Evolutionary conservation across 2,797 vertebrate genomes (phyloP).

Genomic region (Pteronotus mesoamericanus): DNA sequence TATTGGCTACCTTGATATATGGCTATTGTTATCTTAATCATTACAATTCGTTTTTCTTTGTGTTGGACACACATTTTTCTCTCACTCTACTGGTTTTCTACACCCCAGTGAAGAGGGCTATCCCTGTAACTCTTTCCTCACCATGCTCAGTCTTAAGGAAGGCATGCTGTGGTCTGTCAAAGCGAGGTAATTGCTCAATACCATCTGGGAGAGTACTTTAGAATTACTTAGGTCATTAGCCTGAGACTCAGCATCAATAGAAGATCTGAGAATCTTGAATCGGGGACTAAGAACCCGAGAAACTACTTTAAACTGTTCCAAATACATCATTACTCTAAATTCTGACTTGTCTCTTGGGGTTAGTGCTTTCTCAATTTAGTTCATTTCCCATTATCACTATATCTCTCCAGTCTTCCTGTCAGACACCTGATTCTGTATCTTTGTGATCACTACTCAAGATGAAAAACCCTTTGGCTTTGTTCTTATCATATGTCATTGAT

Average conservation of each 20-base stretch:
- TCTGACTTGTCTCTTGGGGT: neutral
- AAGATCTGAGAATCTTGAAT: neutral
- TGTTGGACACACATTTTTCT: neutral
- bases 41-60: neutral
- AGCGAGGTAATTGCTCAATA: neutral
- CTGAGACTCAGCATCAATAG: neutral
- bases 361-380: neutral
- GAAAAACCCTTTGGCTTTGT: neutral
- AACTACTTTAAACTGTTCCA: neutral
- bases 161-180: neutral
- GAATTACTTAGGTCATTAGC: neutral
- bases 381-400: neutral
- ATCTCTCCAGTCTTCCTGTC: neutral
- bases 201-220: neutral
- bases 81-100: neutral
- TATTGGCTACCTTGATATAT: neutral
- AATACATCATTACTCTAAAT: neutral
- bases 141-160: neutral
- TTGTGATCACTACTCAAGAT: neutral
- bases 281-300: neutral
- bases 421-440: neutral
- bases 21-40: neutral
- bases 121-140: neutral
- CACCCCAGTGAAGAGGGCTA: neutral
- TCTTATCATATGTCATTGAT: neutral